Evolutionary conservation across 1,140 invertebrate species (phyloP).

Genomic region (Drosophila watanabei): DNA sequence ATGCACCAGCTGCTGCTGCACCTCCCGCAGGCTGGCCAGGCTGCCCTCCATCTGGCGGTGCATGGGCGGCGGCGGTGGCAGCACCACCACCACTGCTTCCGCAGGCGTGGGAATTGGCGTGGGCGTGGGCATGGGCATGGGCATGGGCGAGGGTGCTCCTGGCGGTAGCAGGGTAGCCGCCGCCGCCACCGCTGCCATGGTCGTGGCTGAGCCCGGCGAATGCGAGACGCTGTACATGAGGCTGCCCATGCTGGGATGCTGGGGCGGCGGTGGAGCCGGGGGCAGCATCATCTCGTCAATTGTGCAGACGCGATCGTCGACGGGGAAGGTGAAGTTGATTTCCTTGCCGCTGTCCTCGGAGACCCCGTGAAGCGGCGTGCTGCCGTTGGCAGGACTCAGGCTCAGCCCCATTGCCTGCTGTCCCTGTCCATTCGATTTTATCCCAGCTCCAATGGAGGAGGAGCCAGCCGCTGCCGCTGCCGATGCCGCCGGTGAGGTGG

Average conservation of each 20-base stretch:
- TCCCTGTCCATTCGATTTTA: conserved; percentile 41
- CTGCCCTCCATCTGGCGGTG: conserved; percentile 51
- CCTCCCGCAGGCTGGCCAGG: conserved; percentile 68
- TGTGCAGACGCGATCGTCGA: conserved; percentile 85
- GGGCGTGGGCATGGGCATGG: conserved; percentile 15
- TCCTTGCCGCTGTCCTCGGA: conserved; percentile 69
- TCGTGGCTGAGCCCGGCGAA: conserved; percentile 59
- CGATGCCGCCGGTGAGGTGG: conserved; percentile 46
- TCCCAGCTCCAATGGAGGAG: conserved; percentile 2
- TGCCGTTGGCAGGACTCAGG: conserved; percentile 53
- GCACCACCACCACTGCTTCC: conserved; percentile 78
- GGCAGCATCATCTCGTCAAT: conserved; percentile 82
- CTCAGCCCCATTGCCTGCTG: conserved; percentile 10
- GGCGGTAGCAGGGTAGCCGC: conserved; percentile 80
- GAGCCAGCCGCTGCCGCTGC: conserved; percentile 1
- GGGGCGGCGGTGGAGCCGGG: conserved; percentile 68
- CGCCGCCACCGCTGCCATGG: conserved; percentile 73
- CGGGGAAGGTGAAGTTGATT: conserved; percentile 85
- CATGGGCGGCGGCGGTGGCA: conserved; percentile 69
- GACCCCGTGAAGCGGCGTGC: conserved; percentile 44
- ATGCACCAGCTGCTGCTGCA: conserved; percentile 79
- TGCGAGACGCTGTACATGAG: conserved; percentile 72
- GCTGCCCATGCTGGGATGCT: conserved; percentile 69
- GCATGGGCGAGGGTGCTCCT: conserved; percentile 70
- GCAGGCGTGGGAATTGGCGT: conserved; percentile 46